A percentile compares a stretch with the other conserved stretches of the same genome.
Conservation (phyloP, 2,113 vertebrate species). For the Forbesichthys papilliferus region DNA sequence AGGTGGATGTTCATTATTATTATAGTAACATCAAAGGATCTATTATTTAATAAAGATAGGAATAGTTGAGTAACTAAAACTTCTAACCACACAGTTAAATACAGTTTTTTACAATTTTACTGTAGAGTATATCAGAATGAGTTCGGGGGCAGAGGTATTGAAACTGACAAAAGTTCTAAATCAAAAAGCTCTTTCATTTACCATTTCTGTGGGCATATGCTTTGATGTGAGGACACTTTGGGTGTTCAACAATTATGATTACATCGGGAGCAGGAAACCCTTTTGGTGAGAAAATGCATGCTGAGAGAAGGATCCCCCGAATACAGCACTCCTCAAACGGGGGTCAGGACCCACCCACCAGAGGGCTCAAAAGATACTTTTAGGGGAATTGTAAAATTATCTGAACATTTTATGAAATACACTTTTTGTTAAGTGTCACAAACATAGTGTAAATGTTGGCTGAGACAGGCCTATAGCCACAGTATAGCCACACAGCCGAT, state of each 20-base stretch:
- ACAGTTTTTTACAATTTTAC: background rate
- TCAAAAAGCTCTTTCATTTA: conserved; percentile 44
- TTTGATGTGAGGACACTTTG: conserved; percentile 63
- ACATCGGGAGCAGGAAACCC: conserved; percentile 67
- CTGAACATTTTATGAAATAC: too few relatives aligned
- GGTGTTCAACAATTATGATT: conserved; percentile 40
- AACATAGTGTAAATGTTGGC: background rate
- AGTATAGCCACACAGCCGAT: background rate
- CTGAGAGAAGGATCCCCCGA: conserved; percentile 43
- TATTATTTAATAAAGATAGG: too few relatives aligned
- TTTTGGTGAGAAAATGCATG: conserved; percentile 52
- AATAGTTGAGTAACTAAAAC: too few relatives aligned
- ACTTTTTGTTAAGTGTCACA: too few relatives aligned
- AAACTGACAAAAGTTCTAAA: conserved; percentile 46
- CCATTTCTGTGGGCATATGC: conserved; percentile 44
- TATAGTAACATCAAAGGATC: too few relatives aligned
- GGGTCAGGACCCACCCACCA: too few relatives aligned
- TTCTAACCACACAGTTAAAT: too few relatives aligned
- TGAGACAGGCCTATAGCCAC: background rate
- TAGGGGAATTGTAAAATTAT: too few relatives aligned
- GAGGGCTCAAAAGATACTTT: too few relatives aligned
- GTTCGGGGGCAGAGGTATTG: conserved; percentile 32
- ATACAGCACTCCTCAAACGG: conserved; percentile 1
- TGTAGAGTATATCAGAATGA: conserved; percentile 38
- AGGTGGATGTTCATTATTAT: background rate